These are phyloP conservation scores for Peromyscus maniculatus DNA, from an alignment of 2,113 vertebrate genomes.

Conservation along the genomic window DNA sequence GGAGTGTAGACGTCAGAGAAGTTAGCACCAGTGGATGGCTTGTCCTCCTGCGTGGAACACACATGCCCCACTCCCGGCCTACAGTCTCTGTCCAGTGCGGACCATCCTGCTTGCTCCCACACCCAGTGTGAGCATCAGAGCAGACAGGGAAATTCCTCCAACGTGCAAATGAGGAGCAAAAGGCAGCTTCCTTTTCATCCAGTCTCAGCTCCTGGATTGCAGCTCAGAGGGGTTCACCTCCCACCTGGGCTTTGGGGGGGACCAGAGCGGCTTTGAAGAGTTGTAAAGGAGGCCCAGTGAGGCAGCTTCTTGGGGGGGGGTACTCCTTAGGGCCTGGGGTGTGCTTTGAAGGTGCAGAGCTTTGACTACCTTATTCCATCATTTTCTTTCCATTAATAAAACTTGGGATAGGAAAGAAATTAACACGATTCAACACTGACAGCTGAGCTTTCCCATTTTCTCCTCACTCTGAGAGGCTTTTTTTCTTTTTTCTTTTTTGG, in stretches of 20 bases:
- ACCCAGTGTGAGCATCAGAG: rapidly evolving
- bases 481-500: not conserved
- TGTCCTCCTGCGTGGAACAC: rapidly evolving
- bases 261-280: not conserved
- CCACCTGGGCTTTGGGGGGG: not conserved
- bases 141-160: rapidly evolving
- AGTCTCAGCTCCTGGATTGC: rapidly evolving
- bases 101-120: rapidly evolving
- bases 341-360: not conserved
- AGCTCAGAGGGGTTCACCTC: rapidly evolving
- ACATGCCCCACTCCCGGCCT: rapidly evolving
- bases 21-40: rapidly evolving
- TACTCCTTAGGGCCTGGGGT: rapidly evolving
- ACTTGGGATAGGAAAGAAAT: constrained; percentile 13
- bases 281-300: rapidly evolving
- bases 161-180: rapidly evolving
- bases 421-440: not conserved
- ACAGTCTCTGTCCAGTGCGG: rapidly evolving
- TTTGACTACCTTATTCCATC: not conserved
- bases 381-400: constrained; percentile 56
- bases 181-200: rapidly evolving
- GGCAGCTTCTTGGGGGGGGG: not conserved
- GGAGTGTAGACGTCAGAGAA: rapidly evolving
- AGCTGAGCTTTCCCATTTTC: not conserved
- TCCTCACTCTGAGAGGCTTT: not conserved